Evolutionary conservation across 2,797 vertebrate species (phyloP).

Genomic region (Streptopelia turtur): DNA sequence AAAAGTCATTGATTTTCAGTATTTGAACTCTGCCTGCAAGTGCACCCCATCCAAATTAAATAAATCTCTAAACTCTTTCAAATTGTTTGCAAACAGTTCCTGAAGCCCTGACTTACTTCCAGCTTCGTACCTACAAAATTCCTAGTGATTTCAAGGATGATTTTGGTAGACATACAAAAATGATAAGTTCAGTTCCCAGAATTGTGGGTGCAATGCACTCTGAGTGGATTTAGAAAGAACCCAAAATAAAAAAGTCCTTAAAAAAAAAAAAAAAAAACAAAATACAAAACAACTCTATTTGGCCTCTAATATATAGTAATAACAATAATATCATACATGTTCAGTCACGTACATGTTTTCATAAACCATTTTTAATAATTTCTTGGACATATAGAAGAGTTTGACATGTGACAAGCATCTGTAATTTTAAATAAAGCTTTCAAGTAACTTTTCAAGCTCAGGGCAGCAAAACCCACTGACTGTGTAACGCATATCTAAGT

Average conservation of each 20-base stretch:
- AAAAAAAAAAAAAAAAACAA: not conserved
- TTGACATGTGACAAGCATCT: not conserved
- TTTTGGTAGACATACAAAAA: not conserved
- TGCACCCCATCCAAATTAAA: not conserved
- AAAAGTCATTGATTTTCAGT: not conserved
- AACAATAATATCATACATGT: not conserved
- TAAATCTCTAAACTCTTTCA: not conserved
- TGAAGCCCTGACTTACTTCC: not conserved
- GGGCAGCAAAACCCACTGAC: not conserved
- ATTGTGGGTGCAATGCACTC: not conserved
- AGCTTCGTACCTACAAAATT: not conserved
- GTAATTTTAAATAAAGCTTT: constrained; percentile 43
- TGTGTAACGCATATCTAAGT: not conserved
- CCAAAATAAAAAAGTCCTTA: not conserved
- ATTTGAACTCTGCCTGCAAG: not conserved
- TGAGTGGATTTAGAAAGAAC: not conserved
- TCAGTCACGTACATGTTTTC: not conserved
- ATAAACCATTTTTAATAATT: constrained; percentile 21
- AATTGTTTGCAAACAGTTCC: not conserved
- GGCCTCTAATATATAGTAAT: not conserved
- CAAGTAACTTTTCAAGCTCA: constrained; percentile 20
- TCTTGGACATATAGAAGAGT: not conserved
- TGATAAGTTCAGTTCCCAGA: not conserved
- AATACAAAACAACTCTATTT: not conserved
- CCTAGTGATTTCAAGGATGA: not conserved